These are phyloP conservation scores for Melikaiella ostensackeni DNA, from an alignment of 2,888 invertebrate genomes.

Conservation along the genomic window DNA sequence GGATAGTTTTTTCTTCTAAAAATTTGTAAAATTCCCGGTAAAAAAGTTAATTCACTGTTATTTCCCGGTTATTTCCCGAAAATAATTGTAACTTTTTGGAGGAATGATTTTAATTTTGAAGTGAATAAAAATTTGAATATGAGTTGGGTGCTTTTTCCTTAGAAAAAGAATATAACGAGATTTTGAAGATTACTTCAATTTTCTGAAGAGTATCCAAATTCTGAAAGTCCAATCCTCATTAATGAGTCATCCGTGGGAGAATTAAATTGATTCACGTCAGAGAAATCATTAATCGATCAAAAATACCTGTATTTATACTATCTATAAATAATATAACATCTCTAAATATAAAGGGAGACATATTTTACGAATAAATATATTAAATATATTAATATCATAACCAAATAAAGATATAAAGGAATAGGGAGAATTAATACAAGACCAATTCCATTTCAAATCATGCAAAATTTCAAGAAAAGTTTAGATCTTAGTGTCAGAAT, in stretches of 20 bases:
- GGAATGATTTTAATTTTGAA: no score
- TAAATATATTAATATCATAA: not conserved
- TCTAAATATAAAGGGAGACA: not conserved
- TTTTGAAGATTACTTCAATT: not conserved
- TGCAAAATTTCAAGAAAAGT: no score
- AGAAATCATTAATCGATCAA: not conserved
- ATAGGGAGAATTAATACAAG: not conserved
- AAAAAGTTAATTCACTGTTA: no score
- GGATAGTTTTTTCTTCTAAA: no score
- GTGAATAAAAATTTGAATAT: no score
- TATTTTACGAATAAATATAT: not conserved
- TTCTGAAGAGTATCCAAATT: not conserved
- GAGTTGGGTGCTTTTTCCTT: no score
- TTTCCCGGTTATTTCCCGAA: no score
- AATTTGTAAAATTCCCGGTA: no score
- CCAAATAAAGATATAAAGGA: not conserved
- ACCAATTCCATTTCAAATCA: no score
- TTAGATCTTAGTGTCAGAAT: no score
- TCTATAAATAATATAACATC: not conserved
- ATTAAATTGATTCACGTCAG: not conserved
- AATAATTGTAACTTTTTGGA: no score
- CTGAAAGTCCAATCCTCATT: not conserved
- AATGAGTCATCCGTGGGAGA: not conserved
- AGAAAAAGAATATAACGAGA: not conserved
- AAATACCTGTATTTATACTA: not conserved